A percentile compares a stretch with the other conserved stretches of the same genome.
Evolutionary conservation across 2,797 vertebrate species (phyloP).

Genomic region (Tarsius wallacei): DNA sequence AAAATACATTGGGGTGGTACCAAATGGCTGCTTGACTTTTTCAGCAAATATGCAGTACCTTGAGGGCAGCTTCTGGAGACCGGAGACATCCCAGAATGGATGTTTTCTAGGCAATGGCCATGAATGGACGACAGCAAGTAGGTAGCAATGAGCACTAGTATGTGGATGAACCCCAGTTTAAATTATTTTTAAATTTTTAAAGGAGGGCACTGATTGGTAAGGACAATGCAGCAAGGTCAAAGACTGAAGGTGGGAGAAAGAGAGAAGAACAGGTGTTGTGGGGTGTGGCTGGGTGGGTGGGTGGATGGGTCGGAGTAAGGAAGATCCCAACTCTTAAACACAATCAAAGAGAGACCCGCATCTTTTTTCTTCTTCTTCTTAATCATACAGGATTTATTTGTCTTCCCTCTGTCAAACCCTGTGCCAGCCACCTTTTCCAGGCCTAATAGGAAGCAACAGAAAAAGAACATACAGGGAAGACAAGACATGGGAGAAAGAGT

Average conservation of each 20-base stretch:
- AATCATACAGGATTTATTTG: no score
- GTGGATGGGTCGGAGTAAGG: neutral
- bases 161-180: neutral
- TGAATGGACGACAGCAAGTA: neutral
- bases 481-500: no score
- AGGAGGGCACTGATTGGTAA: neutral
- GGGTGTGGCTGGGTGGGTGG: neutral
- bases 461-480: no score
- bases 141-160: neutral
- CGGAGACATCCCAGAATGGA: neutral
- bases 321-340: neutral
- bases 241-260: no score
- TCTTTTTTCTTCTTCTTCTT: no score
- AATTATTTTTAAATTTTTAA: conserved; percentile 10
- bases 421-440: no score
- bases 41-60: neutral
- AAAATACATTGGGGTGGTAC: neutral
- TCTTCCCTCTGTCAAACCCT: no score
- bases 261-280: neutral
- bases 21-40: neutral
- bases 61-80: neutral
- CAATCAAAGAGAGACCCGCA: neutral
- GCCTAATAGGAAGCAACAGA: no score
- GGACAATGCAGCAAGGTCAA: neutral
- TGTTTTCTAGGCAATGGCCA: neutral